These are phyloP conservation scores for Erebia aethiops DNA, from an alignment of 2,888 invertebrate species.

Conservation along the genomic window DNA sequence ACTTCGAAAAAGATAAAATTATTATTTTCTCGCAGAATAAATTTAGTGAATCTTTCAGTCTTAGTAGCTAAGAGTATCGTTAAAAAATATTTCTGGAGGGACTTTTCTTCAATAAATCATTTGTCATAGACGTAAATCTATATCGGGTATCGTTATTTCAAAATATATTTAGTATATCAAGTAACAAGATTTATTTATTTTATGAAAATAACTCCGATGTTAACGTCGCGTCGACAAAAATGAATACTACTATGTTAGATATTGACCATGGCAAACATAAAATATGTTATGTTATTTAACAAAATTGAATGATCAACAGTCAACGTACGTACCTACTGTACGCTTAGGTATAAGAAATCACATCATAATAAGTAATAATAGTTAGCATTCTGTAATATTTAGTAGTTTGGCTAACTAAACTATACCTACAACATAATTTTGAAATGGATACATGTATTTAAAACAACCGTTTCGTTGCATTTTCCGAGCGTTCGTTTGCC, in stretches of 20 bases:
- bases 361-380: no score
- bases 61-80: conserved; percentile 77
- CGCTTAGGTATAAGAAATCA: no score
- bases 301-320: conserved; percentile 1
- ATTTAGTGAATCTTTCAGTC: conserved; percentile 74
- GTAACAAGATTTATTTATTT: conserved; percentile 53
- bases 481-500: conserved; percentile 15
- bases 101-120: conserved; percentile 70
- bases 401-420: no score
- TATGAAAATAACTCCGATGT: conserved; percentile 62
- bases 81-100: conserved; percentile 76
- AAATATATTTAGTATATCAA: conserved; percentile 69
- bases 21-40: conserved; percentile 44
- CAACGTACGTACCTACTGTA: no score
- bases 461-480: no score
- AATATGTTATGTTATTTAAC: conserved; percentile 12
- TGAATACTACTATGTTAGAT: conserved; percentile 26
- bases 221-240: conserved; percentile 34
- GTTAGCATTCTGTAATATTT: no score
- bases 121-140: conserved; percentile 64
- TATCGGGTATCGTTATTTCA: conserved; percentile 62
- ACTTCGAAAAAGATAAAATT: conserved; percentile 46
- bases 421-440: no score
- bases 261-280: conserved; percentile 28
- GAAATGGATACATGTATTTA: no score